These are phyloP conservation scores for Diaprepes abbreviatus DNA, from an alignment of 2,888 invertebrate species.

Conservation along the genomic window DNA sequence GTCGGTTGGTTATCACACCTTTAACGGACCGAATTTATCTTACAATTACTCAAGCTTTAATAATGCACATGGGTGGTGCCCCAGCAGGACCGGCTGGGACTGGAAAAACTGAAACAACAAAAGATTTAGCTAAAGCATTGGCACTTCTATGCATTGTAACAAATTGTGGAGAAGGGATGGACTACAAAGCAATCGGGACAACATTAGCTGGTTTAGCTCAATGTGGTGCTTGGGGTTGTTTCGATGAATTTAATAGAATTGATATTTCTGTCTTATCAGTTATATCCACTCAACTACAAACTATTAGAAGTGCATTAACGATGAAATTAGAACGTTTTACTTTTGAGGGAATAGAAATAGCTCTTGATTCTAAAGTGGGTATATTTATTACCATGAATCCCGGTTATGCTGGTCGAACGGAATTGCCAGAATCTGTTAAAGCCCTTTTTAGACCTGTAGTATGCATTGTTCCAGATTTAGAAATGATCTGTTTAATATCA, in stretches of 20 bases:
- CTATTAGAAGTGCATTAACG: constrained; percentile 86
- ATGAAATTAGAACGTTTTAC: constrained; percentile 82
- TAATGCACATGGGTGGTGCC: constrained; percentile 92
- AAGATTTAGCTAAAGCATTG: constrained; percentile 92
- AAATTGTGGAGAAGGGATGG: constrained; percentile 95
- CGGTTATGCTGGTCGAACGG: constrained; percentile 92
- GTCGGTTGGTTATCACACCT: constrained; percentile 91
- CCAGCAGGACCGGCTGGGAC: constrained; percentile 89
- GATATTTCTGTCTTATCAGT: constrained; percentile 93
- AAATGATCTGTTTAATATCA: constrained; percentile 93
- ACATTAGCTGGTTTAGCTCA: constrained; percentile 84
- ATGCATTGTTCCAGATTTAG: constrained; percentile 91
- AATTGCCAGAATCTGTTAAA: constrained; percentile 93
- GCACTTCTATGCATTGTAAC: constrained; percentile 88
- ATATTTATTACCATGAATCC: constrained; percentile 98
- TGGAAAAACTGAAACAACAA: constrained; percentile 93
- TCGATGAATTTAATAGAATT: constrained; percentile 95
- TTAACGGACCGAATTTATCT: constrained; percentile 93
- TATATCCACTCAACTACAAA: constrained; percentile 92
- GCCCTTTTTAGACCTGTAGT: constrained; percentile 93
- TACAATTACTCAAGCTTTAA: constrained; percentile 92
- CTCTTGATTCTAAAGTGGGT: constrained; percentile 87
- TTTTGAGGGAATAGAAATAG: constrained; percentile 77
- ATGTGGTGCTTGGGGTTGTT: constrained; percentile 96
- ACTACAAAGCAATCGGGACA: constrained; percentile 85